Percentiles rank a stretch among this genome's conserved stretches.
These are phyloP conservation scores for Etheostoma nigrum DNA, from an alignment of 2,797 vertebrate species.

Conservation along the genomic window DNA sequence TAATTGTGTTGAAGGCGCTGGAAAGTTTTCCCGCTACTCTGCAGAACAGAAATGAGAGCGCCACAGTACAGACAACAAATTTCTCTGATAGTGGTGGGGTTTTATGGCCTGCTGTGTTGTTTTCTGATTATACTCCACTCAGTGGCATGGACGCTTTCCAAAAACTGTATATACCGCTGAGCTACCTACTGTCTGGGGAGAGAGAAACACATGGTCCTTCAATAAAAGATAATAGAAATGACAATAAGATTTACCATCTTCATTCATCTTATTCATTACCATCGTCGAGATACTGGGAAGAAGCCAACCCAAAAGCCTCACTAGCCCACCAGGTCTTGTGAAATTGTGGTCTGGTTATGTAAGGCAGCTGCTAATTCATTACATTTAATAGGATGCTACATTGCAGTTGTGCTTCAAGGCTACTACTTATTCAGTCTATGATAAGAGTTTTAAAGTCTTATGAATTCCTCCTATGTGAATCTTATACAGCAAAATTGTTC, in stretches of 20 bases:
- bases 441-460: slow-evolving; percentile 64
- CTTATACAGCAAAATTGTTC: slow-evolving; percentile 33
- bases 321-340: slow-evolving; percentile 42
- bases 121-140: slow-evolving; percentile 71
- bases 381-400: slow-evolving; percentile 70
- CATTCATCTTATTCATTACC: slow-evolving; percentile 79
- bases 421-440: slow-evolving; percentile 62
- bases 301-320: slow-evolving; percentile 50
- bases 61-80: slow-evolving; percentile 44
- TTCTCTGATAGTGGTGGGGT: slow-evolving; percentile 50
- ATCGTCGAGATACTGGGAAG: slow-evolving; percentile 59
- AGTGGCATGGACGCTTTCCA: slow-evolving; percentile 64
- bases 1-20: slow-evolving; percentile 34
- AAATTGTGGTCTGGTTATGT: slow-evolving; percentile 45
- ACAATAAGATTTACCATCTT: slow-evolving; percentile 80
- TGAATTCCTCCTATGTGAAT: slow-evolving; percentile 40
- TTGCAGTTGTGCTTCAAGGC: slow-evolving; percentile 60
- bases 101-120: slow-evolving; percentile 76
- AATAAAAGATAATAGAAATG: slow-evolving; percentile 82
- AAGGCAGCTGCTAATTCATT: slow-evolving; percentile 76
- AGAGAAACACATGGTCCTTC: slow-evolving; percentile 71
- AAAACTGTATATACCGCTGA: slow-evolving; percentile 64
- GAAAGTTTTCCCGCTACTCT: slow-evolving; percentile 49
- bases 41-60: slow-evolving; percentile 43
- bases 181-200: slow-evolving; percentile 66